phyloP scores from a whole-genome alignment of 2,113 vertebrate species.

The Corythornis madagascariensis region DNA sequence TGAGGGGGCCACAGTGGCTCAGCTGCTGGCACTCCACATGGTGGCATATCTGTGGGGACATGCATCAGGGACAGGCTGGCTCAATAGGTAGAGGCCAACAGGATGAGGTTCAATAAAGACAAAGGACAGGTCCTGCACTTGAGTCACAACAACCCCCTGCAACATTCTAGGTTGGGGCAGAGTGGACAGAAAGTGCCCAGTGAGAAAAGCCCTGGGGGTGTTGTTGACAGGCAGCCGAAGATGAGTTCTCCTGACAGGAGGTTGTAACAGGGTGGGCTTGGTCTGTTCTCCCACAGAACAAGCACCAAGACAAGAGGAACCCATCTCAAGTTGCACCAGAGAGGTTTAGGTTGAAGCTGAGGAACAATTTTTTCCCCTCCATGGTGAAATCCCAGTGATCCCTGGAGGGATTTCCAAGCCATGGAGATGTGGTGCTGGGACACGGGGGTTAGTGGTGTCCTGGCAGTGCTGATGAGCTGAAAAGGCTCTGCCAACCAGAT shows the following conservation, averaged over 20 bases:
- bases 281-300: too few relatives aligned
- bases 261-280: too few relatives aligned
- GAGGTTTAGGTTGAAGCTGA: neutral
- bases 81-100: too few relatives aligned
- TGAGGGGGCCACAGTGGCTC: constrained; percentile 82
- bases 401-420: neutral
- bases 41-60: constrained; percentile 84
- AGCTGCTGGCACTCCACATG: constrained; percentile 87
- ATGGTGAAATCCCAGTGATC: neutral
- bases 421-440: neutral
- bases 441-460: too few relatives aligned
- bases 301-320: too few relatives aligned
- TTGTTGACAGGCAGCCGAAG: too few relatives aligned
- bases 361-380: neutral
- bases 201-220: too few relatives aligned
- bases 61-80: fast-evolving
- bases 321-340: neutral
- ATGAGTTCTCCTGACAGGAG: too few relatives aligned
- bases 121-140: neutral
- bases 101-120: neutral
- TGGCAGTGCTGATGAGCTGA: neutral
- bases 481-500: neutral
- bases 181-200: too few relatives aligned
- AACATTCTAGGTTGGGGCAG: too few relatives aligned
- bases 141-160: too few relatives aligned